These are phyloP conservation scores for Coelinius sp. DNA, from an alignment of 2,888 invertebrate species.

Conservation along the genomic window DNA sequence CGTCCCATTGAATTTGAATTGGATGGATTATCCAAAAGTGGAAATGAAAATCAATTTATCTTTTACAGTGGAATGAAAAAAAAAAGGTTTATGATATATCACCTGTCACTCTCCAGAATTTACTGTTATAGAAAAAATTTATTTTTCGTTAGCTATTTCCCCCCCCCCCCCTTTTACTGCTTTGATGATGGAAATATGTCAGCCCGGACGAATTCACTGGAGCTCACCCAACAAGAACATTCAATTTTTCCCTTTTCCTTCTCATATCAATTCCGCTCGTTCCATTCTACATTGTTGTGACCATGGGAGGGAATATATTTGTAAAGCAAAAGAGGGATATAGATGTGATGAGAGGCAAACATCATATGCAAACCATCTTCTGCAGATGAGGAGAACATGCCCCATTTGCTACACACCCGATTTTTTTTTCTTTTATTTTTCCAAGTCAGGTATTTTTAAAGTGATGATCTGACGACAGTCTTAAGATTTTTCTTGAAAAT, in stretches of 20 bases:
- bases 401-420: constrained; percentile 29
- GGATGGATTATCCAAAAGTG: too few relatives aligned
- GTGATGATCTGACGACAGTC: too few relatives aligned
- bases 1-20: too few relatives aligned
- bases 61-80: background rate
- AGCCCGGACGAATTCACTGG: background rate
- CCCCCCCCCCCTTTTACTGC: background rate
- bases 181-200: background rate
- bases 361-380: constrained; percentile 13
- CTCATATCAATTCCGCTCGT: background rate
- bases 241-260: background rate
- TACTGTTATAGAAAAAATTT: background rate
- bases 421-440: constrained; percentile 20
- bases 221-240: background rate
- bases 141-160: background rate
- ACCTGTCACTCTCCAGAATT: background rate
- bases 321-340: constrained; percentile 10
- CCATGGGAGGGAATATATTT: constrained; percentile 4
- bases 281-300: background rate
- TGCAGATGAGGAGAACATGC: constrained; percentile 13
- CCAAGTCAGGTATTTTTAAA: constrained; percentile 11
- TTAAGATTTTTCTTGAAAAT: too few relatives aligned
- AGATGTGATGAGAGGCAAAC: background rate
- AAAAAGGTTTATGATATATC: background rate
- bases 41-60: too few relatives aligned